Conservation (phyloP, 2,888 invertebrate species). For the Patella pellucida region DNA sequence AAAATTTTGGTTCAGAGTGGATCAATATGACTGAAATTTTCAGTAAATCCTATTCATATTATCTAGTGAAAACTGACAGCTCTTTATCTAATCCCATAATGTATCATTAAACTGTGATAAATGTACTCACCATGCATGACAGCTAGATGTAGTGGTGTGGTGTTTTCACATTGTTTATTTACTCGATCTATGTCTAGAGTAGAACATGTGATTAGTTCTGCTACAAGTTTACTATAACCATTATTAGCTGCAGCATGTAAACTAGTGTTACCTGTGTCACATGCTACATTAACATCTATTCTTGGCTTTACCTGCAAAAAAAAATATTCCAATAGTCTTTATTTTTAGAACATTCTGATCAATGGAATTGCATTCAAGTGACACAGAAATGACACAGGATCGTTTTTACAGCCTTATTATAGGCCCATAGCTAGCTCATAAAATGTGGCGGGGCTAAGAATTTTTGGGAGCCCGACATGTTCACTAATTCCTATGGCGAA, state of each 20-base stretch:
- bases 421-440: no score
- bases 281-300: constrained; percentile 59
- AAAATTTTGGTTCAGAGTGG: no score
- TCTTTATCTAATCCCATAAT: no score
- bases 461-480: no score
- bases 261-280: constrained; percentile 68
- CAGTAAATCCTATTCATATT: no score
- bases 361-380: background rate
- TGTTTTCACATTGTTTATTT: constrained; percentile 66
- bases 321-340: background rate
- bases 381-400: no score
- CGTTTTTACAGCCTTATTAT: no score
- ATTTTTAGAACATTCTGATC: background rate
- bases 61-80: no score
- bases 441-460: no score
- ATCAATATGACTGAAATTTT: no score
- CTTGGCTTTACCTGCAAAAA: constrained; percentile 50
- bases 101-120: no score
- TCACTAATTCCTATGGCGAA: no score
- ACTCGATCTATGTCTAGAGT: constrained; percentile 57
- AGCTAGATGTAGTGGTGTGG: constrained; percentile 66
- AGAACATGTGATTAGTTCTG: constrained; percentile 51
- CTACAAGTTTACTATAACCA: constrained; percentile 58
- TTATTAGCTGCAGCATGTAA: constrained; percentile 68
- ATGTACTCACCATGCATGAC: constrained; percentile 62